Base-by-base conservation (phyloP, 2,888 invertebrate genomes). In the Drosophila multiciliata region DNA sequence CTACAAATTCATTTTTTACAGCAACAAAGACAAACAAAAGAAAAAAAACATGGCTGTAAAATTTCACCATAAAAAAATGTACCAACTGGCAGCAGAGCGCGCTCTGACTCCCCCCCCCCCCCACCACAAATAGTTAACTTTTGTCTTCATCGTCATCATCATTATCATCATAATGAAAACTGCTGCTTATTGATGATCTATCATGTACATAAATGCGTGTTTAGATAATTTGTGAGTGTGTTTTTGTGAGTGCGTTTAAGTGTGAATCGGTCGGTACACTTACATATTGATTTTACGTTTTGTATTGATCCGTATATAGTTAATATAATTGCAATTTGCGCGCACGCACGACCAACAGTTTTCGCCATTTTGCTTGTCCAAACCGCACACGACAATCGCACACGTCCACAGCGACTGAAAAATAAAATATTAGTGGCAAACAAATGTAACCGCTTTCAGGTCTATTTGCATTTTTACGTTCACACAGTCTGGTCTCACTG, bases 41-140 rank as follows among this genome's bases (percentile, higher is more conserved):
- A 74, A 66, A 76, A 73, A 77, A 85, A 85, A 85, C 77, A 87
- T 83, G 83, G 86, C 86, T 82, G 83, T 78, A 74, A 73, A 84
- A 87, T 85, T 84, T 84, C 85, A 82, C 84, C 85, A 84, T 66
- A 75, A 71, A 78, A 65, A 70, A 79, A 76, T 67, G 65, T 66
- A 86, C 64, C 71, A 80, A 83, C 69, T 81, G 73, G 64, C 67
- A 67, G 65, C 71, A 70, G 48, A 69, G 72, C 49, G 66, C 79
- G 72, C 79, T 72, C 59, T 63, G 32, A 26, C 55, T 61, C 65
- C 70, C 68, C 61, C 29, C 65, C 70, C 68, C 61, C 9, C 17
- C 60, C 73, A 23, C 15, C 50, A 62, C 42, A 62, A 65, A 75
- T 71, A 65, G 64, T 74, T 69, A 59, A 55, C 62, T 78, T 77